Conservation (phyloP, 2,888 invertebrate species). For the Beris chalybata region DNA sequence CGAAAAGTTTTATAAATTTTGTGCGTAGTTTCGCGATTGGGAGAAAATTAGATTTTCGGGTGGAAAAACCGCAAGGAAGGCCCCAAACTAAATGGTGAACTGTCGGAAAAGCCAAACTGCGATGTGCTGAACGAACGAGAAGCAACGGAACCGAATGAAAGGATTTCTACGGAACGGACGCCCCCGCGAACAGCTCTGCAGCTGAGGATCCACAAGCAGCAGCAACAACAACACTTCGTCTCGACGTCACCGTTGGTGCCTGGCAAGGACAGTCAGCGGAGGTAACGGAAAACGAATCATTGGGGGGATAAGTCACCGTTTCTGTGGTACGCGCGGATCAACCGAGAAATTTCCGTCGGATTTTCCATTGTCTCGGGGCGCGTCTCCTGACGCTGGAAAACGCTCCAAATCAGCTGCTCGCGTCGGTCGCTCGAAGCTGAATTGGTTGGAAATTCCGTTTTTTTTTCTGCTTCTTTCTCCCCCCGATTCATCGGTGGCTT, state of each 20-base stretch:
- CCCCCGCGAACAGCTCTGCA: background rate
- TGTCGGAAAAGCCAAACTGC: constrained; percentile 14
- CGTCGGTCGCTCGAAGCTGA: background rate
- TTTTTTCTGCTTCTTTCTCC: constrained; percentile 3
- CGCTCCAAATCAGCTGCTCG: constrained; percentile 1
- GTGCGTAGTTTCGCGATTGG: constrained; percentile 36
- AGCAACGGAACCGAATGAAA: constrained; percentile 2
- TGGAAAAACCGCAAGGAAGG: constrained; percentile 16
- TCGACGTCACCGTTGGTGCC: constrained; percentile 32
- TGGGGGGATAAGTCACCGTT: constrained; percentile 6
- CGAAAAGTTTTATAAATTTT: constrained; percentile 26
- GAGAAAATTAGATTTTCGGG: constrained; percentile 3
- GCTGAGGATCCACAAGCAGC: background rate
- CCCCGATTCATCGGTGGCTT: background rate
- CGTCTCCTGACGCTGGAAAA: constrained; percentile 8
- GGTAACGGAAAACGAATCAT: background rate
- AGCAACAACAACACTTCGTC: constrained; percentile 22
- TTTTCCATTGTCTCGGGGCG: too few species aligned
- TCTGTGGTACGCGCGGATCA: background rate
- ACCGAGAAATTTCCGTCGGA: too few species aligned
- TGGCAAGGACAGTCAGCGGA: constrained; percentile 13
- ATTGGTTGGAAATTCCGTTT: background rate
- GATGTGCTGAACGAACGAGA: constrained; percentile 20
- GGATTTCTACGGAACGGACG: constrained; percentile 13
- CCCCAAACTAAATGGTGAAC: constrained; percentile 19